Base-by-base conservation (phyloP, 1,140 invertebrate species). In the Heliothis virescens region DNA sequence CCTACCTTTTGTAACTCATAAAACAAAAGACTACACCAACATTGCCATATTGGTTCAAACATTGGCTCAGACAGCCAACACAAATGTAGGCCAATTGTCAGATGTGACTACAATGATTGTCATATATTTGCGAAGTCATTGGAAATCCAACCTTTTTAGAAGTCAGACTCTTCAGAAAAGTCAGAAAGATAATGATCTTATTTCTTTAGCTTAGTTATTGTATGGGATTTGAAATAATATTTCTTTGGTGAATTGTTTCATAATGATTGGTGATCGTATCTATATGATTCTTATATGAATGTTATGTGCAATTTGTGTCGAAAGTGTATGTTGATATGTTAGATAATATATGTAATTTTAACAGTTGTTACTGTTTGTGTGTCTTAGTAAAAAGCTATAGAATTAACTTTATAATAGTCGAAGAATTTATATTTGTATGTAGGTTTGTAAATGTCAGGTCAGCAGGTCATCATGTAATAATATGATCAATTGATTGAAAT, bases 61-160 rank as follows among this genome's bases (percentile, higher is more conserved):
- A 63, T 63, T 63, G 60, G 15, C 5, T 34, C 3, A 29, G 34
- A 4, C 12, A 50, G 1, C 65, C 48, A 26, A 52, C 5, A 26
- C 11, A 1, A 15, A 52, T 52, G 16, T 52, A 52, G 65, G 65
- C 16, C 48, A 52, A 69, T 52, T 69, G 65, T 52, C 65, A 69
- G 18, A 69, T 11, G n/a, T n/a, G 18, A 18, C 47, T 5, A 52
- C 41, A 48, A 65, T 65, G 62, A 12, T 3, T 21, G 65, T 52
- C 65, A 52, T 4, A 52, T 69, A 41, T 69, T 52, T 26, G 48
- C 47, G 1, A 15, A 69, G 65, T 69, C 65, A 69, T 69, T 16
- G 2, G 18, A 15, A 26, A 69, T 15, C 10, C n/a, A 47, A 47
- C n/a, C 41, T 48, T n/a, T 65, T 47, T 48, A 10, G 2, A 59